Base-by-base conservation (phyloP, 2,888 invertebrate species). In the Drosophila limbata region DNA sequence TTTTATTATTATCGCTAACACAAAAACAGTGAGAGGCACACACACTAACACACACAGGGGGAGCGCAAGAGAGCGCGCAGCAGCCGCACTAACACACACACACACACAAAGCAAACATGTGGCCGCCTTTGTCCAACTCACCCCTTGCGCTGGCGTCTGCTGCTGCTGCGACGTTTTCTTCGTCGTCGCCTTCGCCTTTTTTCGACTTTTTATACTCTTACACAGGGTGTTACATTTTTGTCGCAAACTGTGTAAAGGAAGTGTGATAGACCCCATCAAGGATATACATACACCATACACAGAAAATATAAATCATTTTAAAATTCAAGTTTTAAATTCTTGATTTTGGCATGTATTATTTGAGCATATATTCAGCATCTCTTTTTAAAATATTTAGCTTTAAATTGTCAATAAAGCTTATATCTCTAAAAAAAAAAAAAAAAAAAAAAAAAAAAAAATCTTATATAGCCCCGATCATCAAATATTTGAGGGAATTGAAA, bases 1-100 rank as follows among this genome's bases (percentile, higher is more conserved):
- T 84, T 84, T 84, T 84, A 88, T 88, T 84, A 84, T 88, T 83
- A 85, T 88, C 71, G 78, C 81, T 69, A 52, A 50, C 73, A 62
- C 70, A 75, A 72, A 79, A 33, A 73, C 48, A 69, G 15, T 47
- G 8, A 57, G 19, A 45, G 35, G 15, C 15, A 48, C 42, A 63
- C 31, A 57, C 45, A 71, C 47, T 25, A 37, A 61, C 55, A 62
- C 52, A 55, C 47, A 51, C 50, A 65, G 51, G 39, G 21, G 39
- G 51, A 64, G 42, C 50, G 47, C 33, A 11, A 69, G 56, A 79
- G 66, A 65, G 68, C 35, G 56, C 77, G 42, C 74, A 79, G 79
- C 76, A 78, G 69, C 69, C 75, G 13, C 57, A 61, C 44, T 19
- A 44, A 55, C 45, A 55, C 39, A 73, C 35, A 72, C n/a, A 57